Evolutionary conservation across 2,888 invertebrate genomes (phyloP).

Genomic region (Deladenus siricidicola): DNA sequence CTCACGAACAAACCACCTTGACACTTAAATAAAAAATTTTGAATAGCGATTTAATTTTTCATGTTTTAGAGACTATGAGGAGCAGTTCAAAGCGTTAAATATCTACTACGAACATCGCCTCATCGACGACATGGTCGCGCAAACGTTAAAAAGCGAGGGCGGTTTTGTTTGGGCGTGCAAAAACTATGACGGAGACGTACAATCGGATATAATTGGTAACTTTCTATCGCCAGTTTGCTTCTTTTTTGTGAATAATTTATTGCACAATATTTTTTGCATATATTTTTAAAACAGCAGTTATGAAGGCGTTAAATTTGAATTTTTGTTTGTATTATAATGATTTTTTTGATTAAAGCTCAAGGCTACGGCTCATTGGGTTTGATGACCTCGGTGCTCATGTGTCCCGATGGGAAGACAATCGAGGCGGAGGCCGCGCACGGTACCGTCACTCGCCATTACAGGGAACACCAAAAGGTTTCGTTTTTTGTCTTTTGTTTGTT

Average conservation of each 20-base stretch:
- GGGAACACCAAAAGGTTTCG: constrained; percentile 59
- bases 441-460: constrained; percentile 61
- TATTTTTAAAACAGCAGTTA: too few species aligned
- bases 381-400: constrained; percentile 62
- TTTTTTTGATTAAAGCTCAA: constrained; percentile 59
- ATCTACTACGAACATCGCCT: constrained; percentile 85
- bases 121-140: constrained; percentile 77
- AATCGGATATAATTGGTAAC: constrained; percentile 68
- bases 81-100: constrained; percentile 67
- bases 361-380: constrained; percentile 72
- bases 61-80: constrained; percentile 61
- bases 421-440: constrained; percentile 62
- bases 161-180: constrained; percentile 87
- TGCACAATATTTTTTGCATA: too few species aligned
- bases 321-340: too few species aligned
- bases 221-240: too few species aligned
- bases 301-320: too few species aligned
- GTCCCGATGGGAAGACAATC: constrained; percentile 61
- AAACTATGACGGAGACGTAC: constrained; percentile 79
- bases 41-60: too few species aligned
- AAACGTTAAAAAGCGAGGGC: constrained; percentile 64
- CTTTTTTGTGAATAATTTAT: too few species aligned
- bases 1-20: too few species aligned
- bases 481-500: background rate
- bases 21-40: too few species aligned